These are phyloP conservation scores for Sturnira hondurensis DNA, from an alignment of 2,113 vertebrate species.

Conservation along the genomic window DNA sequence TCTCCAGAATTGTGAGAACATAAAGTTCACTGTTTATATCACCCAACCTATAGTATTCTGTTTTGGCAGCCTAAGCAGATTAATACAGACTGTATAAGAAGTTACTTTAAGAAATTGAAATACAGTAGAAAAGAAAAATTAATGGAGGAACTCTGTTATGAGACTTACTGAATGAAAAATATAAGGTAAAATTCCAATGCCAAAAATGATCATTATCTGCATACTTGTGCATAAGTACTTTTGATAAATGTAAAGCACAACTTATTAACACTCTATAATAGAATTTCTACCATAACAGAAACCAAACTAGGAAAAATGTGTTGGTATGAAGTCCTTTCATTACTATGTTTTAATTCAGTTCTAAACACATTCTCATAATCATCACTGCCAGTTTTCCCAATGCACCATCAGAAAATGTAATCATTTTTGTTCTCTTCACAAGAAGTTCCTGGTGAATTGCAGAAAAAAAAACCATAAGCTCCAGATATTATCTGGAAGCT, in stretches of 20 bases:
- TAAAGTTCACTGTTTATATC: background rate
- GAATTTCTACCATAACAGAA: too few species aligned
- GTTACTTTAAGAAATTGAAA: slow-evolving; percentile 25
- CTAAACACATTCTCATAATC: slow-evolving; percentile 1
- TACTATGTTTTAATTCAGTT: slow-evolving; percentile 20
- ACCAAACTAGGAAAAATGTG: background rate
- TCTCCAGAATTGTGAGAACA: background rate
- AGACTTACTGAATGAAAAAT: background rate
- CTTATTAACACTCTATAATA: background rate
- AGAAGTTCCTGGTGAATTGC: background rate
- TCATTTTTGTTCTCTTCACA: background rate
- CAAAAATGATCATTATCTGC: background rate
- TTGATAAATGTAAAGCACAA: background rate
- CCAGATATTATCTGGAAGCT: background rate
- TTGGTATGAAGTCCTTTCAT: too few species aligned
- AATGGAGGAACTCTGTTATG: background rate
- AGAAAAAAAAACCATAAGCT: background rate
- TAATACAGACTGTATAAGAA: background rate
- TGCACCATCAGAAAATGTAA: background rate
- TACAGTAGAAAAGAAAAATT: background rate
- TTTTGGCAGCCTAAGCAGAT: background rate
- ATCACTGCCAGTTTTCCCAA: slow-evolving; percentile 21
- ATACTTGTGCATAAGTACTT: background rate
- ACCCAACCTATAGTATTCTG: background rate
- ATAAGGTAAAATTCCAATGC: background rate